phyloP scores from a whole-genome alignment of 2,797 vertebrate genomes.

The Sternarchorhynchus goeldii region DNA sequence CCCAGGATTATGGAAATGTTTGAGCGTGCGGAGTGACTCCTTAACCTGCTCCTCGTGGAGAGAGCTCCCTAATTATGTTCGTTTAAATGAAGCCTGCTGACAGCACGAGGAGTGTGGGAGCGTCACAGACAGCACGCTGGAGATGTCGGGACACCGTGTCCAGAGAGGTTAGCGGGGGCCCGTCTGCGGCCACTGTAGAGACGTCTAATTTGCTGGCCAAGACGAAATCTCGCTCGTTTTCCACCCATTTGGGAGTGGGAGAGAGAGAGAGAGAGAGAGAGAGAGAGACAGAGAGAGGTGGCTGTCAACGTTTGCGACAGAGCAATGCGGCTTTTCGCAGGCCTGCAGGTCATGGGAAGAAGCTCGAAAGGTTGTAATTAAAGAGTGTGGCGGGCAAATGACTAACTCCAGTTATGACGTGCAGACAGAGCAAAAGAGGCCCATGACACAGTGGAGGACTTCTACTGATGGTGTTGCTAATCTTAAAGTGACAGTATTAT shows the following conservation, averaged over 20 bases:
- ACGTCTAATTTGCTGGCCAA: conserved; percentile 58
- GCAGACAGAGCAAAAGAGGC: conserved; percentile 56
- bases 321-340: conserved; percentile 53
- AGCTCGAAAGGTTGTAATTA: conserved; percentile 63
- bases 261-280: too few relatives aligned
- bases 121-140: conserved; percentile 49
- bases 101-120: conserved; percentile 44
- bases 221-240: conserved; percentile 50
- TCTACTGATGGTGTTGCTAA: conserved; percentile 42
- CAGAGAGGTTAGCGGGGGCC: conserved; percentile 58
- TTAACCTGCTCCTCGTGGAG: conserved; percentile 52
- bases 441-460: conserved; percentile 51
- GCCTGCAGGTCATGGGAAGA: conserved; percentile 49
- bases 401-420: conserved; percentile 63
- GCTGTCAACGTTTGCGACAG: conserved; percentile 54
- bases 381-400: conserved; percentile 63
- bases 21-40: conserved; percentile 44
- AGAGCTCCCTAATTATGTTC: conserved; percentile 60
- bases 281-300: not conserved
- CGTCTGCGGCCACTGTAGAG: conserved; percentile 48
- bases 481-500: conserved; percentile 50
- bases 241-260: conserved; percentile 49
- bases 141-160: conserved; percentile 55
- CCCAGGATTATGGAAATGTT: conserved; percentile 55
- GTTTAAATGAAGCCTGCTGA: conserved; percentile 57